Base-by-base conservation (phyloP, 2,888 invertebrate genomes). In the Drosophila colorata region DNA sequence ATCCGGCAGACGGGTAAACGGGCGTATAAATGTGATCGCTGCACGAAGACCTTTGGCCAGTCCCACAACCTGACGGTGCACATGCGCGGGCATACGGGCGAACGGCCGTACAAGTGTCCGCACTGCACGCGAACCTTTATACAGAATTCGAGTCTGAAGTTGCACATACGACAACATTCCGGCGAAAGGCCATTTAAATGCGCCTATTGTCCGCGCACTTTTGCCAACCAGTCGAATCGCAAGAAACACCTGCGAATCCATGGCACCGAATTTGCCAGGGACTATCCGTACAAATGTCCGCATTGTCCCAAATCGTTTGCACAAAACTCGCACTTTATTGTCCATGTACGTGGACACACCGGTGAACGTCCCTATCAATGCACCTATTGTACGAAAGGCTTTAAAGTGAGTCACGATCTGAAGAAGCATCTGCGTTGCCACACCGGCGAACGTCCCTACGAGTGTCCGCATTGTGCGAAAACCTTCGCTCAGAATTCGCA, bases 341-440 rank as follows among this genome's bases (percentile, higher is more conserved):
- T 25, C 6, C 64, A 64, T 18, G 13, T 64, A 0, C 44, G 52
- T 1, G 65, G 38, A 13, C 64, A 64, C 9, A 53, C 65, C 4
- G 37, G 18, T 16, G 28, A 67, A 1, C 37, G 68, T 9, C 48
- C 43, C 6, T 20, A 23, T 37, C 38, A 28, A 16, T 65, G 65
- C 40, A 41, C 25, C 5, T n/a, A 66, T 9, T 67, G 66, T n/a
- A 7, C 47, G 23, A 43, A 48, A 4, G 31, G 8, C 7, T 55
- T 67, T 16, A 67, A 48, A 11, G 37, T 38, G 1, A 31, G 7
- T 3, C 31, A 43, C 13, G 48, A 57, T 2, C 38, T 67, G 6
- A 41, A 23, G 28, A 23, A 37, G 11, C 57, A 68, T 9, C 13
- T 35, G 14, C 43, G 56, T 1, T 14, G 16, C 5, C 67, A 67